A percentile compares a stretch with the other conserved stretches of the same genome.
phyloP scores from a whole-genome alignment of 2,888 invertebrate genomes.

The Ecdyonurus torrentis region DNA sequence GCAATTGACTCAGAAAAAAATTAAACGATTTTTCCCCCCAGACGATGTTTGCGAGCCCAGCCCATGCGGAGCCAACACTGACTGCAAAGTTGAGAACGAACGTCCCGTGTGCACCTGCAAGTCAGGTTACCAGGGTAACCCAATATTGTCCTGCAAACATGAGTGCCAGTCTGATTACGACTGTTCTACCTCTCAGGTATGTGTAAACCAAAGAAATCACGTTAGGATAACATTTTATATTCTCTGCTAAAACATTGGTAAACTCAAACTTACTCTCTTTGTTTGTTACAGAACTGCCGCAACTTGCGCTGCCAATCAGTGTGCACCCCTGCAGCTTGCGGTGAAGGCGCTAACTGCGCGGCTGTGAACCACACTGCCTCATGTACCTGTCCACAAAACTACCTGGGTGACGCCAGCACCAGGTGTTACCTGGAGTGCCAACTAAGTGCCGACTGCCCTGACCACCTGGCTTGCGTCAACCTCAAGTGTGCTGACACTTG shows the following conservation, averaged over 20 bases:
- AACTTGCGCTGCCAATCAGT: too few relatives aligned
- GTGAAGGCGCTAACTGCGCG: too few relatives aligned
- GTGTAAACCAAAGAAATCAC: conserved; percentile 11
- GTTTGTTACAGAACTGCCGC: too few relatives aligned
- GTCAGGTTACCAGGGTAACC: conserved; percentile 65
- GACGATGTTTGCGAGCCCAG: conserved; percentile 27
- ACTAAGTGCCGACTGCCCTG: background rate
- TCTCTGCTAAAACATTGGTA: too few relatives aligned
- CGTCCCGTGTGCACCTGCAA: conserved; percentile 66
- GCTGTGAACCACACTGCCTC: too few relatives aligned
- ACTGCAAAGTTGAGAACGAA: conserved; percentile 59
- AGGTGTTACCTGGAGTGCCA: conserved; percentile 27
- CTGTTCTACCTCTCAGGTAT: conserved; percentile 32
- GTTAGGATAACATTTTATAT: conserved; percentile 6
- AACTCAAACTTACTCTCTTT: too few relatives aligned
- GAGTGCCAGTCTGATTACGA: conserved; percentile 64
- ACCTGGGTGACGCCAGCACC: too few relatives aligned
- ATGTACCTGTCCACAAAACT: too few relatives aligned
- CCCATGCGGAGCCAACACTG: conserved; percentile 66
- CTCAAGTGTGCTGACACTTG: background rate
- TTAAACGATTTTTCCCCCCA: background rate
- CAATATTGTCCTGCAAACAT: conserved; percentile 52
- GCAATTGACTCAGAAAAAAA: too few relatives aligned
- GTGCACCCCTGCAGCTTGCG: too few relatives aligned
- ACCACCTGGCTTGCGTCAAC: background rate